phyloP scores from a whole-genome alignment of 2,888 invertebrate genomes.

The Drosophila macrospina region DNA sequence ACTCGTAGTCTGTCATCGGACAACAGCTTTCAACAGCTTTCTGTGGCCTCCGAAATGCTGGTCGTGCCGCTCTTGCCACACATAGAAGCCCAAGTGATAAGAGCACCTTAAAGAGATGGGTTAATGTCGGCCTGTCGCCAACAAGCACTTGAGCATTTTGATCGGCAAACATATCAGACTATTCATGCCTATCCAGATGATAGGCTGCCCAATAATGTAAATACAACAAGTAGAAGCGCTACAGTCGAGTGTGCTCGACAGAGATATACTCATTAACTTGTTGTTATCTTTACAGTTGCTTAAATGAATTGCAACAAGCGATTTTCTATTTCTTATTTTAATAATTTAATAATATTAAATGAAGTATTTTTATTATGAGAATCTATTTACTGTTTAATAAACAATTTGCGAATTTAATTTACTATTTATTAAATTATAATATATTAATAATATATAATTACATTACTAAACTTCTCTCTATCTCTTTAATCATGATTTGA shows the following conservation, averaged over 20 bases:
- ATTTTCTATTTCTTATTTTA: too few relatives aligned
- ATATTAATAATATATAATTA: too few relatives aligned
- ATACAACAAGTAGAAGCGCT: constrained; percentile 33
- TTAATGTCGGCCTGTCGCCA: constrained; percentile 67
- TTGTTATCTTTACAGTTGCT: too few relatives aligned
- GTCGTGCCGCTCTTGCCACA: constrained; percentile 2
- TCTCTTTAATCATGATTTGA: too few relatives aligned
- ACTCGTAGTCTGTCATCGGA: constrained; percentile 12
- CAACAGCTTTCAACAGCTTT: constrained; percentile 16
- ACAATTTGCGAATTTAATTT: too few relatives aligned
- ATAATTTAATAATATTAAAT: too few relatives aligned
- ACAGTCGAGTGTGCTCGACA: neutral
- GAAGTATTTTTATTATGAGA: too few relatives aligned
- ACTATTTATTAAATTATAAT: too few relatives aligned
- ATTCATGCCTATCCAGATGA: constrained; percentile 48
- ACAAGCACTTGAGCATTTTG: constrained; percentile 59
- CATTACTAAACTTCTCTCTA: too few relatives aligned
- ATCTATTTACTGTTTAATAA: too few relatives aligned
- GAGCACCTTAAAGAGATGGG: constrained; percentile 18
- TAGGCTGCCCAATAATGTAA: constrained; percentile 65
- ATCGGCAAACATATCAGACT: constrained; percentile 56
- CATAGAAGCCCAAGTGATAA: neutral
- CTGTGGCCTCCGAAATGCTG: neutral
- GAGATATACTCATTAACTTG: neutral
- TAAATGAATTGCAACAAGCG: too few relatives aligned